These are phyloP conservation scores for Philotrypesis tridentata DNA, from an alignment of 1,140 invertebrate species.

Conservation along the genomic window DNA sequence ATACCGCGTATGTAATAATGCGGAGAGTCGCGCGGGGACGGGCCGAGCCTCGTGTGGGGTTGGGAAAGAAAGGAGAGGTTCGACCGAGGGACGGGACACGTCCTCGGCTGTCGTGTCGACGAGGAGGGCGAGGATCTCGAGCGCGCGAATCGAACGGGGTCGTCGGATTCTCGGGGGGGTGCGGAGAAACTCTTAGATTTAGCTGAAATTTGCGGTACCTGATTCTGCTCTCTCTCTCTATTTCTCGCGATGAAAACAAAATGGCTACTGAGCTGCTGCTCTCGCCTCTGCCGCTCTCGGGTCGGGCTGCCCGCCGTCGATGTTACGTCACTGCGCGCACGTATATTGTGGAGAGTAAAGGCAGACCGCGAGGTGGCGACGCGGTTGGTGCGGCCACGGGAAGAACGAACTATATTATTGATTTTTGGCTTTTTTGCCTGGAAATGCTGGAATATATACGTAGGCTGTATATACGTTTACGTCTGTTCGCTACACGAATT, in stretches of 20 bases:
- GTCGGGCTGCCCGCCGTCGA: not conserved
- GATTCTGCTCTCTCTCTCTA: slow-evolving; percentile 62
- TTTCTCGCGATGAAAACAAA: slow-evolving; percentile 69
- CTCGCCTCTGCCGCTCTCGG: not conserved
- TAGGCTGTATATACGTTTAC: no score
- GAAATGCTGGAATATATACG: no score
- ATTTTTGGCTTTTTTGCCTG: no score
- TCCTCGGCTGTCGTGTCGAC: not conserved
- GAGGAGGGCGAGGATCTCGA: not conserved
- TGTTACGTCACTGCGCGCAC: slow-evolving; percentile 32
- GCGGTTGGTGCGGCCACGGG: no score
- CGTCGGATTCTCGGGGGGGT: not conserved
- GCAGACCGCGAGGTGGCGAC: slow-evolving; percentile 20
- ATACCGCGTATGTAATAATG: not conserved
- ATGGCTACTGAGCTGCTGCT: slow-evolving; percentile 65
- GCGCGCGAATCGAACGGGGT: not conserved
- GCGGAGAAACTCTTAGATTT: slow-evolving; percentile 24
- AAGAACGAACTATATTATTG: no score
- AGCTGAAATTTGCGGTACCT: slow-evolving; percentile 64
- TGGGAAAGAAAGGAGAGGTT: no score
- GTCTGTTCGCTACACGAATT: no score
- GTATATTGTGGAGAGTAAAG: not conserved
- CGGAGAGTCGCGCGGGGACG: not conserved
- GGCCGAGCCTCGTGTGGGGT: not conserved
- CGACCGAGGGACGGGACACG: not conserved